Base-by-base conservation (phyloP, 2,888 invertebrate genomes). In the Polyploca ridens region DNA sequence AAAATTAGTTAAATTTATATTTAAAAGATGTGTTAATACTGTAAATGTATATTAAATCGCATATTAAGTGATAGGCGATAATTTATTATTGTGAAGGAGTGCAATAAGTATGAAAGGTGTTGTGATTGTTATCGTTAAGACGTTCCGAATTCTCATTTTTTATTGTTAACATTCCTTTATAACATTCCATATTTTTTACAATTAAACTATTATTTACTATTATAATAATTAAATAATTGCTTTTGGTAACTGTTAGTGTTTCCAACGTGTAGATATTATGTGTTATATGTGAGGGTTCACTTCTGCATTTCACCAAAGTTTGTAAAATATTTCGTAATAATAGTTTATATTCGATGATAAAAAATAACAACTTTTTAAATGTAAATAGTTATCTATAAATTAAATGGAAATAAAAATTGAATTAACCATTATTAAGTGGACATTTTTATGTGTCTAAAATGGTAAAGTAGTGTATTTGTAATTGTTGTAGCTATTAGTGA, bases 261-360 rank as follows among this genome's bases (percentile, higher is more conserved):
- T 66, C 63, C 82, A 67, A 79, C 7, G 7, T 89, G 87, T 90
- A 89, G 88, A 88, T 90, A 88, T 82, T 84, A 85, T 85, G 82
- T 86, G 85, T 89, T 89, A 86, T 85, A 86, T 83, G 87, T 89
- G 89, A 90, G 88, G 90, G 84, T 88, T 84, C 84, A 90, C 87
- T 89, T 89, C 86, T 90, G 90, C 91, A 89, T 91, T 88, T 91
- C 93, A 94, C 93, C 93, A 94, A 94, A 94, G 93, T 94, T 93
- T 94, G 93, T 94, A 93, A 93, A 91, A 92, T 93, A 93, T 90
- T 90, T 91, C 91, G 84, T 93, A 92, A 88, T 91, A 79, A 88
- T 93, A 93, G 90, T 85, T 80, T 92, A 90, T 89, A 92, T 90
- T 93, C 90, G 89, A 90, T 86, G 79, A 88, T 90, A 41, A 41